These are phyloP conservation scores for Oreochromis spilurus DNA, from an alignment of 2,113 vertebrate genomes.

Conservation along the genomic window DNA sequence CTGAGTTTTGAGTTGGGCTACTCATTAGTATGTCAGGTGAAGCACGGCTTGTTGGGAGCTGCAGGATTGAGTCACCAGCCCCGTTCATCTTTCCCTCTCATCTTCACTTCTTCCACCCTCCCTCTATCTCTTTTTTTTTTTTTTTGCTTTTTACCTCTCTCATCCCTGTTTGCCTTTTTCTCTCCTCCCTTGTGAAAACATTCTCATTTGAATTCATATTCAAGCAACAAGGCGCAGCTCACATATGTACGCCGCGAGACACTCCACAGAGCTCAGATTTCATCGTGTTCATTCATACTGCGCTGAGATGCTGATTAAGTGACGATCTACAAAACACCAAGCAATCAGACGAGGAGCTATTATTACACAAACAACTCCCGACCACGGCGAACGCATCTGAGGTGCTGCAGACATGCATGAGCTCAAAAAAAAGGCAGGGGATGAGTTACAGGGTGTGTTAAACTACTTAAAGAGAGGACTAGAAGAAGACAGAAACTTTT, in stretches of 20 bases:
- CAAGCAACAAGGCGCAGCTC: neutral
- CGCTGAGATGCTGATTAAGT: conserved; percentile 19
- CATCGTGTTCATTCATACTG: conserved; percentile 9
- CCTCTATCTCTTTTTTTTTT: neutral
- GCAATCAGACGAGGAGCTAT: conserved; percentile 17
- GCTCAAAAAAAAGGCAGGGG: neutral
- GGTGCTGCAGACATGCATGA: neutral
- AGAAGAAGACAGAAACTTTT: neutral
- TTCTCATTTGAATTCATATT: conserved; percentile 54
- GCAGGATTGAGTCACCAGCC: conserved; percentile 65
- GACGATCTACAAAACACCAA: conserved; percentile 39
- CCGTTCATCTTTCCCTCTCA: neutral
- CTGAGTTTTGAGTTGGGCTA: too few species aligned
- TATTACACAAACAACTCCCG: conserved; percentile 2
- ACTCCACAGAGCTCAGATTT: conserved; percentile 16
- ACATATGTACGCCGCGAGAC: neutral
- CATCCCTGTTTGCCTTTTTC: conserved; percentile 8
- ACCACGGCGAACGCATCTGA: neutral
- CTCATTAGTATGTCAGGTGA: conserved; percentile 42
- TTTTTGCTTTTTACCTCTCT: neutral
- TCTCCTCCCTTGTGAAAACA: conserved; percentile 27
- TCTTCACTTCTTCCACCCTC: neutral
- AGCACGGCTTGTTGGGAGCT: conserved; percentile 39
- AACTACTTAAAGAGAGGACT: neutral
- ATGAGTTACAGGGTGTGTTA: neutral